Evolutionary conservation across 2,888 invertebrate species (phyloP), one percentile per base, ranked within the genome.

Genomic region (Heliothis peltigera): DNA sequence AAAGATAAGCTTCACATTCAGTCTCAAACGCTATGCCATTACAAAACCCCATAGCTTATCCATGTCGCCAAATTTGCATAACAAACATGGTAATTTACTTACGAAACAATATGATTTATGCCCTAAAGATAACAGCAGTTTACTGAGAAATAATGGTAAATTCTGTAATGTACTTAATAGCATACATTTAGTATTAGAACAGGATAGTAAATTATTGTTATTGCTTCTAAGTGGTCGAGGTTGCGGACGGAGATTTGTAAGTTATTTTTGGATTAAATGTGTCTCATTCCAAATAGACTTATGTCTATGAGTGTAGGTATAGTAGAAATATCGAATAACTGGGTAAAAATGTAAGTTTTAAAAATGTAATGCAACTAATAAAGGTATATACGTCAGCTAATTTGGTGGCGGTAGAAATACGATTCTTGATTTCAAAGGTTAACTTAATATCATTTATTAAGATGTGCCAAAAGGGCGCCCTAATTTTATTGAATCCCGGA

Each of bases 81-180:
- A 60, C 58, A 68, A 65, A 68, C 67, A 62, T 51, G 63, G 60
- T 77, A 58, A 70, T 67, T 58, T 64, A 63, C 60, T 67, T 64
- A 62, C 70, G 60, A 70, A 77, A 80, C 56, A 53, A 28, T 64
- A 70, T 80, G 78, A 80, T 75, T 79, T 72, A 79, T 70, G 63
- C 7, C 25, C 47, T 21, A 48, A 35, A 79, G 75, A 79, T 79
- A 75, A 77, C 35, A 35, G 60, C 44, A 25, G 47, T 70, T 70
- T 77, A 67, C 71, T 61, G 46, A n/a, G 49, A 66, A 67, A 63
- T 70, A 71, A 70, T 63, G 60, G 19, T 56, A 44, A 62, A 52
- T 58, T 59, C 57, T 67, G 64, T 68, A 77, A 54, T 74, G 64
- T 57, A 64, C 60, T 61, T 68, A 77, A 77, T 70, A 54, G 62